These are phyloP conservation scores for Schizotus pectinicornis DNA, from an alignment of 2,888 invertebrate genomes.

Conservation along the genomic window DNA sequence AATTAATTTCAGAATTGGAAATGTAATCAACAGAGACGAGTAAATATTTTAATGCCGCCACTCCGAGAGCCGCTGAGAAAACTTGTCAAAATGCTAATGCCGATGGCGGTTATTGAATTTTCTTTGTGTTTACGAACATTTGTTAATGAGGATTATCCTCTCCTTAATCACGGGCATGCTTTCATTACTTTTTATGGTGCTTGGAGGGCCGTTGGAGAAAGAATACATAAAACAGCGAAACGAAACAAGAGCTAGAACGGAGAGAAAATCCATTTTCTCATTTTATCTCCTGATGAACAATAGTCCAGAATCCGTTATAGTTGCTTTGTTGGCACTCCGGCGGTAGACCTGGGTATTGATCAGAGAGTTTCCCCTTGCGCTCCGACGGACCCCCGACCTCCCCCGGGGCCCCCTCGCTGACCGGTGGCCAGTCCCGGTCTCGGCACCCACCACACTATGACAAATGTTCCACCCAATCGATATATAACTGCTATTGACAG, in stretches of 20 bases:
- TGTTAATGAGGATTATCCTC: slow-evolving; percentile 46
- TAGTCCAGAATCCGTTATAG: slow-evolving; percentile 61
- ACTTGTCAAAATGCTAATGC: slow-evolving; percentile 32
- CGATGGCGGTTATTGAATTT: slow-evolving; percentile 11
- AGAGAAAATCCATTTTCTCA: slow-evolving; percentile 58
- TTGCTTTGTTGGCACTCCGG: slow-evolving; percentile 61
- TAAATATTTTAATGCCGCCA: slow-evolving; percentile 55
- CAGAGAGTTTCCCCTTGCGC: slow-evolving; percentile 52
- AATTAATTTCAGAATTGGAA: slow-evolving; percentile 58
- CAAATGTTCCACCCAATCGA: slow-evolving; percentile 59
- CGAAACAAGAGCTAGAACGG: slow-evolving; percentile 35
- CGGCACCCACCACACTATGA: slow-evolving; percentile 58
- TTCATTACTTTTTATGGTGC: slow-evolving; percentile 48
- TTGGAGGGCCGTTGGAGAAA: slow-evolving; percentile 42
- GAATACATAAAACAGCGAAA: slow-evolving; percentile 44
- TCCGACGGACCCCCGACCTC: slow-evolving; percentile 42
- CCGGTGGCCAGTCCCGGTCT: slow-evolving; percentile 55
- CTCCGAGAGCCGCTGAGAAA: slow-evolving; percentile 33
- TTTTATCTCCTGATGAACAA: slow-evolving; percentile 61
- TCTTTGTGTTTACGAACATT: slow-evolving; percentile 29
- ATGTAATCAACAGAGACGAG: slow-evolving; percentile 56
- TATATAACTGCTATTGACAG: slow-evolving; percentile 59
- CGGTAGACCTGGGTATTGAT: slow-evolving; percentile 62
- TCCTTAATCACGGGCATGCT: slow-evolving; percentile 47
- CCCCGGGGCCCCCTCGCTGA: slow-evolving; percentile 54